Evolutionary conservation across 2,888 invertebrate genomes (phyloP).

Genomic region (Busseola fusca): DNA sequence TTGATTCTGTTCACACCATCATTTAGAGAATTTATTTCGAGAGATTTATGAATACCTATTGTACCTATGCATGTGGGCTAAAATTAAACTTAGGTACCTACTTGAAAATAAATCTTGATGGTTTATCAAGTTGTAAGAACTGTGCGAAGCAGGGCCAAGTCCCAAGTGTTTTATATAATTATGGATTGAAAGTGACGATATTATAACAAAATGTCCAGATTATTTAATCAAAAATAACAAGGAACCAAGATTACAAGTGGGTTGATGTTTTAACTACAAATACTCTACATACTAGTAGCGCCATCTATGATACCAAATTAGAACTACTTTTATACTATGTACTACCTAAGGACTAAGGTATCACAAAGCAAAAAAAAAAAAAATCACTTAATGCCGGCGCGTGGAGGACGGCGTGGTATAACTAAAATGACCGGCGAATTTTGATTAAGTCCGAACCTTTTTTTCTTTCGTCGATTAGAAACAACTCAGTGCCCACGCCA

Average conservation of each 20-base stretch:
- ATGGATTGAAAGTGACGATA: not conserved
- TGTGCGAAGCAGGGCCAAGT: not conserved
- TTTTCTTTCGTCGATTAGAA: too few species aligned
- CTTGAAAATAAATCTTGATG: not conserved
- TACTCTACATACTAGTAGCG: slow-evolving; percentile 11
- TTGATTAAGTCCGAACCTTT: too few species aligned
- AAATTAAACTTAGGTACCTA: not conserved
- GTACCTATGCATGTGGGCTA: not conserved
- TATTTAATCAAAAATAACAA: not conserved
- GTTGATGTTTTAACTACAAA: not conserved
- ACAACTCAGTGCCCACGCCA: too few species aligned
- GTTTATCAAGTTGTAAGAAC: not conserved
- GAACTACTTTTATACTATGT: slow-evolving; percentile 6
- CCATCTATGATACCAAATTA: slow-evolving; percentile 19
- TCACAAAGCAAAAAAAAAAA: too few species aligned
- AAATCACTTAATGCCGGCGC: too few species aligned
- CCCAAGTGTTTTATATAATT: not conserved
- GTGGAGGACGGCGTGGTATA: too few species aligned
- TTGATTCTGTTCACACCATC: not conserved
- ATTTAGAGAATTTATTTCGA: not conserved
- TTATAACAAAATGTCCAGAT: not conserved
- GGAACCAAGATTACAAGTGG: not conserved
- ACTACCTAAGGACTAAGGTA: too few species aligned
- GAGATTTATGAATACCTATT: too few species aligned
- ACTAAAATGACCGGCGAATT: too few species aligned